phyloP scores from a whole-genome alignment of 2,113 vertebrate species.

The Sigmodon hispidus region DNA sequence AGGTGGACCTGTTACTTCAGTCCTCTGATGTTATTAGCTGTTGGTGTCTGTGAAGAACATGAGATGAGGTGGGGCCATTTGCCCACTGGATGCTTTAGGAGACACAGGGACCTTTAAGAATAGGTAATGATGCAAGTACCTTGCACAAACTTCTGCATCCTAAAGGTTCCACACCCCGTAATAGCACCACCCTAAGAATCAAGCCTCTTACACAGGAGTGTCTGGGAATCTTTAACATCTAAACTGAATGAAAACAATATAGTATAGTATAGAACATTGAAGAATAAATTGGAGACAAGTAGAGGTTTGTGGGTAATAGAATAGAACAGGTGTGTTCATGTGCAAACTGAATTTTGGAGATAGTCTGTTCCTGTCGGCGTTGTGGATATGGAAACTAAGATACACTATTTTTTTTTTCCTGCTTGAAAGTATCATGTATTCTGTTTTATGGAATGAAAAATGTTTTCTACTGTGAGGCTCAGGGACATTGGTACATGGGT shows the following conservation, averaged over 20 bases:
- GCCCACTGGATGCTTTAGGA: too few species aligned
- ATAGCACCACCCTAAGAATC: neutral
- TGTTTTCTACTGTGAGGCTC: fast-evolving
- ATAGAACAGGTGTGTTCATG: neutral
- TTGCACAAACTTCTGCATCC: neutral
- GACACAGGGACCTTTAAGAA: too few species aligned
- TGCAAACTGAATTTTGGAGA: neutral
- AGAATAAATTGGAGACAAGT: conserved; percentile 9
- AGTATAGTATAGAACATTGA: conserved; percentile 49
- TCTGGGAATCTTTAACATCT: neutral
- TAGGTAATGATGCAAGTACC: neutral
- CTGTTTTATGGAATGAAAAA: neutral
- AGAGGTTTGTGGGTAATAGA: neutral
- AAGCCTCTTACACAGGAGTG: neutral
- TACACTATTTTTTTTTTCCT: neutral
- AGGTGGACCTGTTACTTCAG: neutral
- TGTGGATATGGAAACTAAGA: neutral
- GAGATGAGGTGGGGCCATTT: neutral
- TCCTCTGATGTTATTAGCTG: neutral
- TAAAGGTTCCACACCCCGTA: too few species aligned
- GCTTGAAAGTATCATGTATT: neutral
- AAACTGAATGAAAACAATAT: conserved; percentile 9
- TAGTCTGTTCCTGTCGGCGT: neutral
- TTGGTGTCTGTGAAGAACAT: neutral
- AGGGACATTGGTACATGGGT: neutral